A percentile compares a stretch with the other conserved stretches of the same genome.
These are phyloP conservation scores for Champsocephalus gunnari DNA, from an alignment of 2,797 vertebrate species.

Conservation along the genomic window DNA sequence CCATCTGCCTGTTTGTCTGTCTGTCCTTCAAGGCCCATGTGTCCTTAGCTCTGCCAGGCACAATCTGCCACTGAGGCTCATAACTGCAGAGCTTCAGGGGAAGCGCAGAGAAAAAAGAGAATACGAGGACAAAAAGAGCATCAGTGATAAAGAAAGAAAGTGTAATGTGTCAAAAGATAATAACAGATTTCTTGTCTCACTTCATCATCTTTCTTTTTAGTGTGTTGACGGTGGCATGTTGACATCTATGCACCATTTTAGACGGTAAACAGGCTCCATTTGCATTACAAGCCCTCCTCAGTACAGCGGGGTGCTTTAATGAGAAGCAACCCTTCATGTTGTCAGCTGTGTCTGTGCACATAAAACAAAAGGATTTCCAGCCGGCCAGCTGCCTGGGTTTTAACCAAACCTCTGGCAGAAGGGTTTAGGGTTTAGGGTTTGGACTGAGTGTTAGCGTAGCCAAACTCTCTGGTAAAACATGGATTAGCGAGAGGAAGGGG, in stretches of 20 bases:
- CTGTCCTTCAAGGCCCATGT: conserved; percentile 59
- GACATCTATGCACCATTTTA: conserved; percentile 12
- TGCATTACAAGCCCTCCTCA: conserved; percentile 7
- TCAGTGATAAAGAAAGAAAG: not conserved
- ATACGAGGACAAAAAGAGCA: conserved; percentile 6
- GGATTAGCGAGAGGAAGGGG: conserved; percentile 49
- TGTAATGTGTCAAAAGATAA: not conserved
- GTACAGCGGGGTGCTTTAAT: not conserved
- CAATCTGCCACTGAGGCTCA: conserved; percentile 53
- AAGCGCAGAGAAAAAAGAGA: not conserved
- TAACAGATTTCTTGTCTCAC: not conserved
- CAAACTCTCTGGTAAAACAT: conserved; percentile 45
- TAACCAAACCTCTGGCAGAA: conserved; percentile 30
- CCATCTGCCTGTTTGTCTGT: conserved; percentile 49
- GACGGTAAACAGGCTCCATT: conserved; percentile 9
- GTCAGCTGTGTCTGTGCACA: conserved; percentile 3
- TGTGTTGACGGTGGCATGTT: conserved; percentile 1
- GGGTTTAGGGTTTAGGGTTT: conserved; percentile 26
- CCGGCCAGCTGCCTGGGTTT: conserved; percentile 27
- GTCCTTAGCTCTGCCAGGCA: conserved; percentile 58
- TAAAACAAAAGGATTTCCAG: not conserved
- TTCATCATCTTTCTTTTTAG: not conserved
- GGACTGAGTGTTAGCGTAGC: conserved; percentile 21
- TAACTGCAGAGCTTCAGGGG: conserved; percentile 46
- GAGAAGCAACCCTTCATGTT: conserved; percentile 3